Percentiles rank a stretch among this genome's conserved stretches.
phyloP scores from a whole-genome alignment of 2,113 vertebrate species.

The Calidris pygmaea region DNA sequence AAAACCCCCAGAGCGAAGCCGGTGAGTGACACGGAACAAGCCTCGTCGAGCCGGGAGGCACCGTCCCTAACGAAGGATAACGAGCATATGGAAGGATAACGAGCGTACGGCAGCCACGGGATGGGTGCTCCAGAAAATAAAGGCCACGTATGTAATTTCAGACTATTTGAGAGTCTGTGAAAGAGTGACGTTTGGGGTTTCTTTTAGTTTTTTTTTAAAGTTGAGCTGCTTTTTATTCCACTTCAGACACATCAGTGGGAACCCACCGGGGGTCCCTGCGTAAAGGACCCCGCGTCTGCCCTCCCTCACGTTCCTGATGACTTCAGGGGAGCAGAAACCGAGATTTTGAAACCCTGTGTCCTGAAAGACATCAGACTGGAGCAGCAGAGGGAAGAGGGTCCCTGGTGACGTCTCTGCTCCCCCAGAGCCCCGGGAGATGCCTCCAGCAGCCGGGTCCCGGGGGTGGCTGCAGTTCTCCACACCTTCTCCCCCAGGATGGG shows the following conservation, averaged over 20 bases:
- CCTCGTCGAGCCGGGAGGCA: not conserved
- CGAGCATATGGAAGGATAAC: not conserved
- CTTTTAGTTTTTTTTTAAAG: not conserved
- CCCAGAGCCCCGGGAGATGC: not conserved
- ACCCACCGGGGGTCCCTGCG: accelerated
- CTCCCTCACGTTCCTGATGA: accelerated
- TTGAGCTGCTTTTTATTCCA: not conserved
- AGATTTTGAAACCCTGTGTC: not conserved
- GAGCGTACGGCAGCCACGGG: not conserved
- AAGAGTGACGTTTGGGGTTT: not conserved
- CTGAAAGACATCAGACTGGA: accelerated
- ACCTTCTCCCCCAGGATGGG: not conserved
- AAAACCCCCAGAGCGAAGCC: not conserved
- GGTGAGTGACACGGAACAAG: not conserved
- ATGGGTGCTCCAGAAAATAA: not conserved
- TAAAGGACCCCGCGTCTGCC: not conserved
- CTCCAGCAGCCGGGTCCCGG: not conserved
- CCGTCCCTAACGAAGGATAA: not conserved
- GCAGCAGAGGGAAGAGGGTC: not conserved
- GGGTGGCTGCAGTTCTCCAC: not conserved
- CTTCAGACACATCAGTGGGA: not conserved
- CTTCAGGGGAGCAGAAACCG: not conserved
- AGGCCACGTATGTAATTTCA: not conserved
- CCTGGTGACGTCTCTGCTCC: not conserved
- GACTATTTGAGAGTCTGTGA: not conserved